Evolutionary conservation across 2,888 invertebrate genomes (phyloP).

Genomic region (Acholoe squamosa): DNA sequence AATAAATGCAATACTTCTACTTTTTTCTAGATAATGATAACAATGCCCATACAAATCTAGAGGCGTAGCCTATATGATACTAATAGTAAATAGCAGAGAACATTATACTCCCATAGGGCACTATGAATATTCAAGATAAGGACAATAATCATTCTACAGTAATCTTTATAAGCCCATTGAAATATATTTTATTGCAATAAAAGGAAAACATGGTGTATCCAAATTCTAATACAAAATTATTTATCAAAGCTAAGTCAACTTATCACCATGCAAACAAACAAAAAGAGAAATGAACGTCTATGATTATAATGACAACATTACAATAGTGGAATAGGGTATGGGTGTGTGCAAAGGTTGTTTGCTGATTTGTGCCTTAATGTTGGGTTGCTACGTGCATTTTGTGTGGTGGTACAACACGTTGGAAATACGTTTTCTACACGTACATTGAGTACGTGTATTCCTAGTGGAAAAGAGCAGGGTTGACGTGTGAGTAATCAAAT

Average conservation of each 20-base stretch:
- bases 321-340: background rate
- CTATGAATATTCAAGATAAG: too few species aligned
- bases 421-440: background rate
- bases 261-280: conserved; percentile 7
- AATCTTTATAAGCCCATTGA: too few species aligned
- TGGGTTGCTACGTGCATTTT: background rate
- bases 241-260: background rate
- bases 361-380: background rate
- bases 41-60: too few species aligned
- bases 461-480: background rate
- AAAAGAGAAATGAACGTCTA: background rate
- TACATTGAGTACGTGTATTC: background rate
- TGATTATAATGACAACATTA: conserved; percentile 15
- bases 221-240: too few species aligned
- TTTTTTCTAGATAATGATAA: too few species aligned
- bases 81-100: too few species aligned
- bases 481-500: background rate
- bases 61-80: too few species aligned
- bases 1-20: too few species aligned
- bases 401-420: background rate
- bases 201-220: too few species aligned
- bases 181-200: too few species aligned
- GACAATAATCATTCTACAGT: too few species aligned
- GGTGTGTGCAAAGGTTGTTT: background rate
- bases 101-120: too few species aligned